These are phyloP conservation scores for Metalampra italica DNA, from an alignment of 2,888 invertebrate genomes.

Conservation along the genomic window DNA sequence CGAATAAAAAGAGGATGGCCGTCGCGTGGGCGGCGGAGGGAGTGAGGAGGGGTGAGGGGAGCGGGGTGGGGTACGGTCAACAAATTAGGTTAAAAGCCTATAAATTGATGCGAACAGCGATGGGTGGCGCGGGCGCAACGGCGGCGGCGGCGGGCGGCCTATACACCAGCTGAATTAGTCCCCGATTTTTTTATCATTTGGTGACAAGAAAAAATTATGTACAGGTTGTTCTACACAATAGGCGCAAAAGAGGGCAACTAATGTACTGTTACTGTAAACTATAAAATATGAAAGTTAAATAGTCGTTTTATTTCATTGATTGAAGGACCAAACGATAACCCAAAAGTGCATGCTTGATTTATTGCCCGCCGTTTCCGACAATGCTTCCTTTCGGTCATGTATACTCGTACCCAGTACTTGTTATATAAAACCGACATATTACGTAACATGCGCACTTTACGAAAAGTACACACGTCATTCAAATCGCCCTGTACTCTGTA, in stretches of 20 bases:
- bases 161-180: conserved; percentile 70
- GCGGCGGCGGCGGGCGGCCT: no score
- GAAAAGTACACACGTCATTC: background rate
- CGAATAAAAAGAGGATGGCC: conserved; percentile 37
- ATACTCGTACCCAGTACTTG: no score
- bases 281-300: no score
- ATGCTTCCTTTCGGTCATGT: no score
- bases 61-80: conserved; percentile 40
- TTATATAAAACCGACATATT: no score
- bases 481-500: conserved; percentile 51
- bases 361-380: no score
- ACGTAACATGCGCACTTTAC: no score
- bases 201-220: conserved; percentile 62
- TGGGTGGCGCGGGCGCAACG: conserved; percentile 67
- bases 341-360: no score
- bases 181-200: conserved; percentile 69
- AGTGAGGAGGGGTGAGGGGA: conserved; percentile 19
- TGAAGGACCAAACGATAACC: no score
- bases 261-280: no score
- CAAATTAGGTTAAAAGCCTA: conserved; percentile 77
- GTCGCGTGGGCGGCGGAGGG: conserved; percentile 46
- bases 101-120: conserved; percentile 71
- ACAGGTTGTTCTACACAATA: conserved; percentile 45
- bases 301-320: no score
- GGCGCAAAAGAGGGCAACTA: background rate